A percentile compares a stretch with the other conserved stretches of the same genome.
These are phyloP conservation scores for Puma concolor DNA, from an alignment of 2,113 vertebrate species.

Conservation along the genomic window DNA sequence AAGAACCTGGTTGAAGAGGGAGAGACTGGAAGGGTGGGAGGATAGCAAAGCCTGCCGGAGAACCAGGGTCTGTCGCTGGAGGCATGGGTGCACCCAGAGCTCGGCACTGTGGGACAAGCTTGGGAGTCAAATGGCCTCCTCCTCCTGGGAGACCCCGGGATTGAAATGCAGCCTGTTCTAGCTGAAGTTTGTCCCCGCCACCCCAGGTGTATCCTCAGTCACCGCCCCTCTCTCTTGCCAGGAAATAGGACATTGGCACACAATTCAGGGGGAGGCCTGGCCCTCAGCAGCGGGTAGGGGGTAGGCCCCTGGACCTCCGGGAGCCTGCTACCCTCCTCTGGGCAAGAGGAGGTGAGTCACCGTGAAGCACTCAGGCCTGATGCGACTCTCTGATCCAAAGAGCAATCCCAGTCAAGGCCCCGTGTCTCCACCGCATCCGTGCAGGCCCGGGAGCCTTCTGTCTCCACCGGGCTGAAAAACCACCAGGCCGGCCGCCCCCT, in stretches of 20 bases:
- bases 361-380: rapidly evolving
- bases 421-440: rapidly evolving
- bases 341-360: neutral
- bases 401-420: neutral
- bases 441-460: neutral
- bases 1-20: slow-evolving; percentile 77
- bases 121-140: neutral
- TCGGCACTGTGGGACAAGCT: neutral
- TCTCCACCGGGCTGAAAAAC: neutral
- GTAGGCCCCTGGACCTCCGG: neutral
- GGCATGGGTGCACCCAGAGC: neutral
- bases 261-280: neutral
- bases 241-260: neutral
- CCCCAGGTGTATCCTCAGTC: rapidly evolving
- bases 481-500: neutral
- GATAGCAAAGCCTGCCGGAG: neutral
- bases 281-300: neutral
- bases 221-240: neutral
- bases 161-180: rapidly evolving
- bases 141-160: neutral
- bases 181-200: neutral
- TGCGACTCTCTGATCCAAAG: rapidly evolving
- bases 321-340: neutral
- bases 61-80: neutral
- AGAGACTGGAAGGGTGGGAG: neutral